Evolutionary conservation across 92 coral and sea anemone genomes (phyloP), one percentile per base, ranked within the genome.

Genomic region (Zoanthus gigantus): DNA sequence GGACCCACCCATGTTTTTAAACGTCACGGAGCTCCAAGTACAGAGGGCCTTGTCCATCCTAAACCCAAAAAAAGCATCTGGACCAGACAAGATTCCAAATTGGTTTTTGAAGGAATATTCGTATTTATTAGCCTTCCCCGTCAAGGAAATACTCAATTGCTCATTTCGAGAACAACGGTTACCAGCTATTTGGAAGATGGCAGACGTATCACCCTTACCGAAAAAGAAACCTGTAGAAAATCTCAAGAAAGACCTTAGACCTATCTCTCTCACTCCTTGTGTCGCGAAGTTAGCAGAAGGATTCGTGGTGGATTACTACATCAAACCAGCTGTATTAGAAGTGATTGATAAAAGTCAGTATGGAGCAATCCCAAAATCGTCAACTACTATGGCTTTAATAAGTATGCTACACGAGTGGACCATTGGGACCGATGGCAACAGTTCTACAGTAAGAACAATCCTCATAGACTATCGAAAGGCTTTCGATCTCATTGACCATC

Each of bases 351-450:
- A 17, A 7, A 72, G 47, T 37, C 77, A 72, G 77, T 72, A 34
- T 72, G 77, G 77, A n/a, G 47, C 77, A n/a, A 72, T 72, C 52
- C 53, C 52, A 12, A 42, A 42, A 45, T 72, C 77, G 9, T 72
- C 77, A 17, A 31, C 77, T 42, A 31, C 37, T 17, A 13, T 42
- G 77, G 77, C 77, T 31, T 42, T 72, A 11, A 72, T 34, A 12
- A 72, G 28, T 37, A 72, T 42, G 77, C 23, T 72, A 14, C 18
- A 72, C 47, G 17, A 31, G 53, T 72, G 52, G 77, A 44, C 47
- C 12, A 17, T 29, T 14, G 74, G 15, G 16, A 71, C 74, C 45
- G 46, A 71, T 23, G 74, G 74, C 42, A 71, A n/a, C 29, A 31
- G 72, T 32, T 67, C 72, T 32, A 18, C 72, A 67, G 72, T 67